Conservation (phyloP, 2,888 invertebrate species). For the Tenthredo scrophulariae region DNA sequence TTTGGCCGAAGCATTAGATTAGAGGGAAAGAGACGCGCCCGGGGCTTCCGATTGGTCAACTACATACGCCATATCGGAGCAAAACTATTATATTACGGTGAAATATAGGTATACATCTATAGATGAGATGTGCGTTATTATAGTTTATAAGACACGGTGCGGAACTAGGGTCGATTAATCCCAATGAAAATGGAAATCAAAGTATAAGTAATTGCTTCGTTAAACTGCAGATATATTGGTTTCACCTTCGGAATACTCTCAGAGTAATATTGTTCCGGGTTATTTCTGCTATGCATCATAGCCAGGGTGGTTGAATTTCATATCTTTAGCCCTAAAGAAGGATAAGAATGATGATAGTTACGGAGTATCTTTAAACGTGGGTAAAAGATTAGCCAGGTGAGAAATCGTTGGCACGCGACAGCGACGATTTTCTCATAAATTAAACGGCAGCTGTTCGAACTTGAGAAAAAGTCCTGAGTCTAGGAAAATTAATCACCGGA, state of each 20-base stretch:
- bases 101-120: not conserved
- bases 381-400: not conserved
- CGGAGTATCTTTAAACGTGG: not conserved
- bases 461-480: not conserved
- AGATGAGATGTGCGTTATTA: slow-evolving; percentile 18
- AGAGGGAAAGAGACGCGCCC: slow-evolving; percentile 18
- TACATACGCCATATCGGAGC: not conserved
- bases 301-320: not conserved
- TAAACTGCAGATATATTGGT: slow-evolving; percentile 4
- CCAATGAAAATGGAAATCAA: slow-evolving; percentile 20
- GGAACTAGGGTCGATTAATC: slow-evolving; percentile 29
- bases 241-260: not conserved
- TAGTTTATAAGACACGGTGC: slow-evolving; percentile 8
- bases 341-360: not conserved
- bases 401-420: slow-evolving; percentile 32
- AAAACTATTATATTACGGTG: not conserved
- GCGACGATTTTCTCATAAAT: not conserved
- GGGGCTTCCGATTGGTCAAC: slow-evolving; percentile 30
- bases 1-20: slow-evolving; percentile 29
- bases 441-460: not conserved
- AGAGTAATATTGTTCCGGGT: slow-evolving; percentile 5
- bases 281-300: slow-evolving; percentile 6
- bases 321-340: not conserved
- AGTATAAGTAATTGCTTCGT: slow-evolving; percentile 46
- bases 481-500: slow-evolving; percentile 19